phyloP scores from a whole-genome alignment of 2,113 vertebrate genomes.

The Aleadryas rufinucha region DNA sequence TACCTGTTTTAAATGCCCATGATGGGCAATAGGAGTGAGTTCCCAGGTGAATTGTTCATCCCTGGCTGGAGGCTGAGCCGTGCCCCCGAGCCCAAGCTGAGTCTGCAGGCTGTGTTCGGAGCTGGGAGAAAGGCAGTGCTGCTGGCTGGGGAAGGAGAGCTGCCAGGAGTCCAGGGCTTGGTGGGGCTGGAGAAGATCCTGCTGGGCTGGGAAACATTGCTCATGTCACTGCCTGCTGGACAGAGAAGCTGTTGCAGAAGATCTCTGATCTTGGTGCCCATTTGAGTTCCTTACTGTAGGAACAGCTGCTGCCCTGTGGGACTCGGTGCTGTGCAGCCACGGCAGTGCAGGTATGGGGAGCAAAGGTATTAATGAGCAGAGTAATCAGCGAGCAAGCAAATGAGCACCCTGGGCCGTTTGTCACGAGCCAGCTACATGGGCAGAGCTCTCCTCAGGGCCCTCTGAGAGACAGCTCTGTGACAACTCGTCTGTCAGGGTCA shows the following conservation, averaged over 20 bases:
- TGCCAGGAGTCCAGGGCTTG: rapidly evolving
- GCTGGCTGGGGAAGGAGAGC: background rate
- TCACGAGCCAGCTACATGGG: background rate
- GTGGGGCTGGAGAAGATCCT: background rate
- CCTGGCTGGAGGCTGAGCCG: background rate
- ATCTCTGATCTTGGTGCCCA: background rate
- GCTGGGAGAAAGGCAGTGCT: background rate
- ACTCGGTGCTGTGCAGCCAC: background rate
- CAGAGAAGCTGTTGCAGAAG: background rate
- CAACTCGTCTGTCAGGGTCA: background rate
- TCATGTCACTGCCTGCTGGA: rapidly evolving
- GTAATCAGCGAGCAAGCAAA: background rate
- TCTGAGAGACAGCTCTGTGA: background rate
- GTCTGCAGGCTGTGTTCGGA: rapidly evolving
- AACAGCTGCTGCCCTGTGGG: background rate
- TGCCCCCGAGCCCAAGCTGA: rapidly evolving
- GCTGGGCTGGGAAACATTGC: rapidly evolving
- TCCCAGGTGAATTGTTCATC: background rate
- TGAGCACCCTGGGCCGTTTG: background rate
- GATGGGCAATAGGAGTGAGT: rapidly evolving
- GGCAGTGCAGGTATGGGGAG: background rate
- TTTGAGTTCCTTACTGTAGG: background rate
- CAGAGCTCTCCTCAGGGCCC: background rate
- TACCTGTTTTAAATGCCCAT: rapidly evolving
- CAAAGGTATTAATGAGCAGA: background rate